Evolutionary conservation across 2,888 invertebrate species (phyloP), one percentile per base, ranked within the genome.

Genomic region (Lithophane socia): DNA sequence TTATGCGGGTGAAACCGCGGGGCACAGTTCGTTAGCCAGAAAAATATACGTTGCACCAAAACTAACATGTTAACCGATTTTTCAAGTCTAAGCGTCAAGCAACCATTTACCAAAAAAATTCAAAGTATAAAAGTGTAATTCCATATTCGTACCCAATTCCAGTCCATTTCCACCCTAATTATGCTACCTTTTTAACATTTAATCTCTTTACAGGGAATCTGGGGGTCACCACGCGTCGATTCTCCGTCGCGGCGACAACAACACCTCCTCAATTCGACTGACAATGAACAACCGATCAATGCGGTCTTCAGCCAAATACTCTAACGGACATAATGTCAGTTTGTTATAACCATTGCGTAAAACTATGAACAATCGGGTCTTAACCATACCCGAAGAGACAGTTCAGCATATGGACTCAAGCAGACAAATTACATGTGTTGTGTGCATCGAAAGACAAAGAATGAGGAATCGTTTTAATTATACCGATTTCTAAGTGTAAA

Each of bases 161-260:
- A 29, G 13, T n/a, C 9, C 3, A 58, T 24, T 65, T 24, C 0
- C 9, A 3, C 7, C 16, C 8, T 13, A 60, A 37, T 58, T 3
- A 10, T 37, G 21, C 24, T 47, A 54, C 0, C 1, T 24, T 47
- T 37, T 56, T 71, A 47, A 85, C 8, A 63, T 60, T 24, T 0
- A 1, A 16, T 73, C n/a, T 84, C 56, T 78, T 92, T 86, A n/a
- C 92, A 96, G 96, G 86, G 95, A 96, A 84, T 96, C 96, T 0
- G 95, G 94, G 21, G 95, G 94, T 1, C 92, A 92, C 3, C 96
- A 94, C n/a, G 95, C 95, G 0, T 96, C 96, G 0, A 87, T 95
- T 3, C 90, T 95, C 0, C 94, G 96, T 0, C 94, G 96, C 2
- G 95, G 95, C 0, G 96, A 96, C 79, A 94, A 94, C 80, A 95